phyloP scores from a whole-genome alignment of 2,888 invertebrate species.

The Diadromus collaris region DNA sequence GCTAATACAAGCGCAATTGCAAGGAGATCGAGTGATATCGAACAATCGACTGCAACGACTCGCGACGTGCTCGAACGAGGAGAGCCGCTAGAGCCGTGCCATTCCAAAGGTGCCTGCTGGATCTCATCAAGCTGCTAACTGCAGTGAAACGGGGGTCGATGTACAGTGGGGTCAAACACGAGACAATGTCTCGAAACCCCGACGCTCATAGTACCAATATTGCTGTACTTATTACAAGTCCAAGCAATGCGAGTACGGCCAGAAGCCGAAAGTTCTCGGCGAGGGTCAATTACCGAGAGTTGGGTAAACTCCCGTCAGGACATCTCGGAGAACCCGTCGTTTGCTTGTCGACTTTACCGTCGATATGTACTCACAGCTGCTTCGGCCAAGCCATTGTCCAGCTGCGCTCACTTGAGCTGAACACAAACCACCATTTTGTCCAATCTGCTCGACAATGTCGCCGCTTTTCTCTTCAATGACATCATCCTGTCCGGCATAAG shows the following conservation, averaged over 20 bases:
- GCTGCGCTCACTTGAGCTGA: conserved; percentile 61
- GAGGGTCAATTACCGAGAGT: conserved; percentile 71
- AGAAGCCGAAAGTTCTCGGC: conserved; percentile 64
- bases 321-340: conserved; percentile 42
- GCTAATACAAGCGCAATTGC: conserved; percentile 13
- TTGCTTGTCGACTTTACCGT: conserved; percentile 26
- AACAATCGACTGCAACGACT: neutral
- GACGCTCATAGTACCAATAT: conserved; percentile 11
- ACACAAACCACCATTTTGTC: conserved; percentile 50
- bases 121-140: conserved; percentile 28
- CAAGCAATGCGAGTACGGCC: conserved; percentile 27
- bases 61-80: conserved; percentile 25
- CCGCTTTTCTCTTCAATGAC: neutral
- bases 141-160: conserved; percentile 58
- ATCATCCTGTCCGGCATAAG: neutral
- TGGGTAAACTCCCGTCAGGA: conserved; percentile 51
- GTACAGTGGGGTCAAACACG: conserved; percentile 66
- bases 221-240: conserved; percentile 9
- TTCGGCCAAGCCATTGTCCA: conserved; percentile 4
- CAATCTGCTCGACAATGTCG: neutral
- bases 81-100: conserved; percentile 36
- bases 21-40: conserved; percentile 18
- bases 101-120: conserved; percentile 38
- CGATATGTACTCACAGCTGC: conserved; percentile 31
- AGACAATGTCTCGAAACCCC: conserved; percentile 67